Evolutionary conservation across 2,888 invertebrate species (phyloP), one percentile per base, ranked within the genome.

Genomic region (Perizoma flavofasciatum): DNA sequence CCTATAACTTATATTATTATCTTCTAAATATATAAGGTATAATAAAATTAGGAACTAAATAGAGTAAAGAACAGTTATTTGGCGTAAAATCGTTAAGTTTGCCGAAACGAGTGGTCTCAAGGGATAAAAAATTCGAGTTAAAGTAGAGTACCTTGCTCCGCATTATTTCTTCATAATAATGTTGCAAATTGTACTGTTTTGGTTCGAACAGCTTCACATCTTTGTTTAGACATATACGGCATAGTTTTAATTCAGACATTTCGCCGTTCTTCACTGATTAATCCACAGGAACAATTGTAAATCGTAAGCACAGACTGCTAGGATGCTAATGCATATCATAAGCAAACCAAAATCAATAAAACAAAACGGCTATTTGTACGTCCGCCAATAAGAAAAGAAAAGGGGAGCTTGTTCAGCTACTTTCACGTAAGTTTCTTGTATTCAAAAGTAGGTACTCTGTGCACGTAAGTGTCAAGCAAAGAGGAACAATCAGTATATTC

Each of bases 81-180:
- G 22, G 22, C 22, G 22, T 22, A 22, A 22, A 22, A 22, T 22
- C 22, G 1, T 22, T 3, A 22, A 22, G 3, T 22, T 22, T 22
- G 22, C 1, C 22, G 1, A 22, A 22, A 22, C 22, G 22, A 22
- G 22, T 22, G 22, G 22, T 22, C 22, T 22, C 22, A 3, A 3
- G 22, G 22, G 40, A 44, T 41, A 37, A 37, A 37, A 37, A 37
- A 6, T 37, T 4, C 5, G 0, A 37, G 37, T 6, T 4, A 37
- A 5, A 6, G 33, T 47, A 22, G 71, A 79, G 77, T 71, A 84
- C 85, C 73, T 80, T 81, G 58, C 71, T 63, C n/a, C 73, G 73
- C 69, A 77, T 79, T 68, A 85, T 72, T 72, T 83, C 75, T 66
- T 85, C 84, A 62, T 85, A 85, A 61, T 73, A 80, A 32, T 72